Conservation (phyloP, 2,113 vertebrate species). For the Felis chaus region DNA sequence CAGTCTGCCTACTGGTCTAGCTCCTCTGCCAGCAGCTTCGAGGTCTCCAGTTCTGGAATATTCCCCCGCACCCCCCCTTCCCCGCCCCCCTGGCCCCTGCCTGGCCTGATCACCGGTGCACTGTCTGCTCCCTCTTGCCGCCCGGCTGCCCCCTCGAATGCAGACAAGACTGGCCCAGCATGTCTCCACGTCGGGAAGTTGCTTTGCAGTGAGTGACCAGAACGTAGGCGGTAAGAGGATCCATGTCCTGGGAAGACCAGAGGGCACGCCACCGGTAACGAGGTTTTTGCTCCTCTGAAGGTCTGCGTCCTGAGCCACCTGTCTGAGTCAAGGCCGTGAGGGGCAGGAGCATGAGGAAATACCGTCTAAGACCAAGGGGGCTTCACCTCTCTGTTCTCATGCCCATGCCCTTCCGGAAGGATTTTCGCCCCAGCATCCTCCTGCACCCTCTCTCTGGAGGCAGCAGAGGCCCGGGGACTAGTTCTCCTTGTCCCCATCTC, state of each 20-base stretch:
- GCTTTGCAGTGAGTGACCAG: background rate
- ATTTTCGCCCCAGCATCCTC: background rate
- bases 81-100: background rate
- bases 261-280: background rate
- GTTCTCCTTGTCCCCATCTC: background rate
- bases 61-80: background rate
- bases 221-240: background rate
- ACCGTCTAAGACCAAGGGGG: rapidly evolving
- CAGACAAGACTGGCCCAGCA: background rate
- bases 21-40: background rate
- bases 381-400: background rate
- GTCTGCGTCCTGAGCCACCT: background rate
- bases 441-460: too few relatives aligned
- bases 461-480: background rate
- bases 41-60: background rate
- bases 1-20: background rate
- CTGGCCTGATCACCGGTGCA: too few relatives aligned
- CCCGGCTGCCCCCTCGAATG: background rate
- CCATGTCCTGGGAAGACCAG: background rate
- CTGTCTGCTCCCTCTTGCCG: background rate
- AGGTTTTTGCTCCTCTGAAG: background rate
- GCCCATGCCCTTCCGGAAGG: background rate
- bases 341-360: background rate
- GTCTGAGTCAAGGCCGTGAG: background rate
- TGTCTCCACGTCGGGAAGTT: background rate